Conservation (phyloP, 2,113 vertebrate genomes). For the Pedionomus torquatus region DNA sequence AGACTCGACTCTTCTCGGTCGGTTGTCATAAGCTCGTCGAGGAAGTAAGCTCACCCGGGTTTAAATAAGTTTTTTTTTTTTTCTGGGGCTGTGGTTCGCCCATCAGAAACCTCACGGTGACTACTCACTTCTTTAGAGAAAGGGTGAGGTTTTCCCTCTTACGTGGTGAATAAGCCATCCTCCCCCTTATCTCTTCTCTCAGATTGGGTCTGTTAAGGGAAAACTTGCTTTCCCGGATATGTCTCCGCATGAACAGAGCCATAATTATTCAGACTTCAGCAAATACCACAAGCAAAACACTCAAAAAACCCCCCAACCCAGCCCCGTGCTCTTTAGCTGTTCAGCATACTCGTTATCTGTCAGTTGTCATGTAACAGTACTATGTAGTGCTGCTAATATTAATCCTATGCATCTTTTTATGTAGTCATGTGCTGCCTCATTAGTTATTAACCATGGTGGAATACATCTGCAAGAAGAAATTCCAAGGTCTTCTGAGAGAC, state of each 20-base stretch:
- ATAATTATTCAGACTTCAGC: not conserved
- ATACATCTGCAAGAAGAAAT: not conserved
- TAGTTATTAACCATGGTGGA: not conserved
- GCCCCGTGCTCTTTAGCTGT: accelerated
- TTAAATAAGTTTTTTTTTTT: accelerated
- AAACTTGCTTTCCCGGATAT: not conserved
- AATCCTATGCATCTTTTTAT: not conserved
- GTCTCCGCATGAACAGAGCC: not conserved
- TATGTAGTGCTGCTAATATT: not conserved
- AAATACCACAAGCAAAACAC: not conserved
- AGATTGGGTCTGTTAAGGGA: not conserved
- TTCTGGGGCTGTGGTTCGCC: not conserved
- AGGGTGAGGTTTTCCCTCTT: too few relatives aligned
- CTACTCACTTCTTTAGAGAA: not conserved
- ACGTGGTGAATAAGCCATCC: accelerated
- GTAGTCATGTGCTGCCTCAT: not conserved
- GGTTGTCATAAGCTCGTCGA: too few relatives aligned
- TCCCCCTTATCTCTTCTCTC: not conserved
- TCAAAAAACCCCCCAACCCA: not conserved
- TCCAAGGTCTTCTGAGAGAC: not conserved
- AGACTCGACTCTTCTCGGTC: too few relatives aligned
- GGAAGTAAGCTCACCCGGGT: not conserved
- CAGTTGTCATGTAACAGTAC: not conserved
- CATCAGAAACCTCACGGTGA: not conserved
- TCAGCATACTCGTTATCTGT: not conserved